phyloP scores from a whole-genome alignment of 53 echinoderm and acorn worm genomes.

The Luidia sarsii region DNA sequence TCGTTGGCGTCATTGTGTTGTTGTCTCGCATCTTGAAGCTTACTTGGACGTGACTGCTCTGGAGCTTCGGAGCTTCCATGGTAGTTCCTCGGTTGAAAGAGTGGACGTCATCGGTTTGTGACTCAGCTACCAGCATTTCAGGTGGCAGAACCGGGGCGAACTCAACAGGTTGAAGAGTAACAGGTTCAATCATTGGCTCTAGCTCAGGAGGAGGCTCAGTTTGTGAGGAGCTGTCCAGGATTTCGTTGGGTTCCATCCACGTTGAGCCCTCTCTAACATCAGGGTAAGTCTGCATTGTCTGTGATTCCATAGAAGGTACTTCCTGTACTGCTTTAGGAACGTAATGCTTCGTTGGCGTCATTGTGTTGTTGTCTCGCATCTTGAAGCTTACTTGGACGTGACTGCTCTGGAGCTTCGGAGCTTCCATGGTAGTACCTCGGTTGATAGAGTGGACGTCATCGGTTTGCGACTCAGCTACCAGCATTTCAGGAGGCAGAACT shows the following conservation, averaged over 20 bases:
- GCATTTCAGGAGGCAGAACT: not conserved
- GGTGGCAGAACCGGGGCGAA: conserved; percentile 11
- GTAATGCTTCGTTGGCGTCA: not conserved
- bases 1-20: not conserved
- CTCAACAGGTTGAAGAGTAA: not conserved
- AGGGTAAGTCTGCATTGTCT: conserved; percentile 21
- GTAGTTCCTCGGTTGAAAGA: not conserved
- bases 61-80: not conserved
- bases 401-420: conserved; percentile 14
- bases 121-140: conserved; percentile 12
- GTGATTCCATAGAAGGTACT: not conserved
- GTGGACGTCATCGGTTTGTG: conserved; percentile 17
- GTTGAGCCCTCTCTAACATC: conserved; percentile 36
- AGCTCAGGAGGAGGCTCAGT: conserved; percentile 13
- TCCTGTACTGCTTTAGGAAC: conserved; percentile 15
- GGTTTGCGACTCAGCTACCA: conserved; percentile 27
- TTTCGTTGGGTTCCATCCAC: not conserved
- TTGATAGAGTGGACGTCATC: not conserved
- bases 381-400: not conserved
- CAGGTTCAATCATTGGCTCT: conserved; percentile 25
- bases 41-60: conserved; percentile 18
- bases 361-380: not conserved
- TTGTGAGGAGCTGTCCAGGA: conserved; percentile 12
- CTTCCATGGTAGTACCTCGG: not conserved
- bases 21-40: not conserved